Conservation (phyloP, 1,140 invertebrate genomes). For the Wasmannia auropunctata region DNA sequence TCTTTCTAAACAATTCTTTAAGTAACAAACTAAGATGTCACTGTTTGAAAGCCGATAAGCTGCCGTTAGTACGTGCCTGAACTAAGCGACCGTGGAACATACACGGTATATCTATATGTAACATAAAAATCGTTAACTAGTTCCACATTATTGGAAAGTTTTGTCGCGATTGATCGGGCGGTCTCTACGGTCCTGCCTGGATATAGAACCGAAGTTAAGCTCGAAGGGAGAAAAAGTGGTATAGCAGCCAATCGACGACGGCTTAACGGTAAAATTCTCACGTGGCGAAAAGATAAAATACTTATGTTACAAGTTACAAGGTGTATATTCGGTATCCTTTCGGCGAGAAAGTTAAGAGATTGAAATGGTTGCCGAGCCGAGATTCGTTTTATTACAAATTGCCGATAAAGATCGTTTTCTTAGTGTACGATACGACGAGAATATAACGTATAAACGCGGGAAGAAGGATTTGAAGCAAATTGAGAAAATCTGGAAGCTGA, state of each 20-base stretch:
- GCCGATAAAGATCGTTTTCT: constrained; percentile 10
- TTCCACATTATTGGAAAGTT: constrained; percentile 78
- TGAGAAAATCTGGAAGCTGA: constrained; percentile 27
- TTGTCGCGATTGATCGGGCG: constrained; percentile 62
- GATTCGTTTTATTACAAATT: constrained; percentile 1
- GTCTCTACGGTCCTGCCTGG: constrained; percentile 38
- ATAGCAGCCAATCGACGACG: constrained; percentile 68
- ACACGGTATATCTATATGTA: constrained; percentile 46
- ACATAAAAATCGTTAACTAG: constrained; percentile 75
- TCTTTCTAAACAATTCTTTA: constrained; percentile 29
- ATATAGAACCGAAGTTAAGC: constrained; percentile 71
- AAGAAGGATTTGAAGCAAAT: constrained; percentile 35
- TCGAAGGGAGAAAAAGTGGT: constrained; percentile 72
- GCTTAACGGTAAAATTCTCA: constrained; percentile 68
- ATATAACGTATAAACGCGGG: constrained; percentile 1
- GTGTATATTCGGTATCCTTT: background rate
- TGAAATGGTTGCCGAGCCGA: background rate
- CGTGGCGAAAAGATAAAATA: constrained; percentile 51
- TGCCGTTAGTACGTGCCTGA: constrained; percentile 43
- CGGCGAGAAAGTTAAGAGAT: background rate
- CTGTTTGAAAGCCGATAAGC: constrained; percentile 41
- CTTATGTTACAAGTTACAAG: constrained; percentile 43
- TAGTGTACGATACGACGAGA: background rate
- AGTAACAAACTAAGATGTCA: constrained; percentile 50
- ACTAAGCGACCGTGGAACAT: constrained; percentile 3